phyloP scores from a whole-genome alignment of 2,888 invertebrate species.

The Drosophila mimica region DNA sequence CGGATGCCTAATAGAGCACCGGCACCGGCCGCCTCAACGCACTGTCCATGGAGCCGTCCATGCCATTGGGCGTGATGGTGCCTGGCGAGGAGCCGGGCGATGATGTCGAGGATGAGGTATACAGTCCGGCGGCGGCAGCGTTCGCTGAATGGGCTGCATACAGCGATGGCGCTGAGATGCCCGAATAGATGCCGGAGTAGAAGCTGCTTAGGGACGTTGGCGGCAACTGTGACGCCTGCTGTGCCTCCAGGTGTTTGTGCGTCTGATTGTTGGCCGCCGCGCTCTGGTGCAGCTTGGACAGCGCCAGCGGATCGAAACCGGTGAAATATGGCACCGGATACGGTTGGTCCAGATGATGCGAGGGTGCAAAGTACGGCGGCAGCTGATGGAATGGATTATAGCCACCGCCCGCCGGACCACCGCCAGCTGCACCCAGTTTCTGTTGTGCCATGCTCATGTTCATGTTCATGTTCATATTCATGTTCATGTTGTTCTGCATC shows the following conservation, averaged over 20 bases:
- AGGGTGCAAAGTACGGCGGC: slow-evolving; percentile 91
- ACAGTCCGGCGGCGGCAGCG: slow-evolving; percentile 83
- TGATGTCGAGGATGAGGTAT: slow-evolving; percentile 84
- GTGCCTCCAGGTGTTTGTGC: slow-evolving; percentile 82
- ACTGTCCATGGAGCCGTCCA: slow-evolving; percentile 84
- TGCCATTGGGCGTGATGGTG: slow-evolving; percentile 82
- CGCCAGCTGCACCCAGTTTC: slow-evolving; percentile 70
- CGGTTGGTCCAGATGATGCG: slow-evolving; percentile 89
- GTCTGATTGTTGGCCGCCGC: slow-evolving; percentile 83
- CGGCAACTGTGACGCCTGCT: slow-evolving; percentile 84
- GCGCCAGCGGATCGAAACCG: slow-evolving; percentile 84
- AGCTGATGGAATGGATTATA: slow-evolving; percentile 89
- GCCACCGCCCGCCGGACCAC: slow-evolving; percentile 85
- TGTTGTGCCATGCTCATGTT: slow-evolving; percentile 75
- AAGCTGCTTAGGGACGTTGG: slow-evolving; percentile 84
- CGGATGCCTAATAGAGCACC: slow-evolving; percentile 82
- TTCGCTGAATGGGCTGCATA: slow-evolving; percentile 84
- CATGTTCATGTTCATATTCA: slow-evolving; percentile 57
- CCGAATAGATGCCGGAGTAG: slow-evolving; percentile 85
- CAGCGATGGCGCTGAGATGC: slow-evolving; percentile 84
- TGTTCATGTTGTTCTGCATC: slow-evolving; percentile 76
- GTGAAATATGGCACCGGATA: slow-evolving; percentile 85
- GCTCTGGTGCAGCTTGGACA: slow-evolving; percentile 84
- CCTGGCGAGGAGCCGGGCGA: slow-evolving; percentile 85
- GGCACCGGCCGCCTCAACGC: slow-evolving; percentile 84